These are phyloP conservation scores for Chaetops frenatus DNA, from an alignment of 2,113 vertebrate genomes.

Conservation along the genomic window DNA sequence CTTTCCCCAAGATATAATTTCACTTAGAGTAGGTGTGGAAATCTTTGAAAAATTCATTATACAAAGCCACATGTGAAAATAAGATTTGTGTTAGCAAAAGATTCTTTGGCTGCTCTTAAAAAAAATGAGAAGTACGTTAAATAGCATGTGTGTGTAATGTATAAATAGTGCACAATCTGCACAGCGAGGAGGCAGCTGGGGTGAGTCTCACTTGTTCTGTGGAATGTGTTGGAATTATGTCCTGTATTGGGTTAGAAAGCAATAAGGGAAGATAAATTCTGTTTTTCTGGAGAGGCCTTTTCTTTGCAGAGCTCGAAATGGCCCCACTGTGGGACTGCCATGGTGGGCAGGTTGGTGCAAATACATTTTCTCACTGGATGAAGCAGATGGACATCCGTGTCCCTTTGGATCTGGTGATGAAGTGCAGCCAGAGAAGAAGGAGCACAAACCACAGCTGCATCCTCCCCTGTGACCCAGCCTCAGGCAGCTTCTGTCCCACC, in stretches of 20 bases:
- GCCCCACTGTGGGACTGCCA: rapidly evolving
- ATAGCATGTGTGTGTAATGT: neutral
- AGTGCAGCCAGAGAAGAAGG: neutral
- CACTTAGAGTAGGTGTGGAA: conserved; percentile 38
- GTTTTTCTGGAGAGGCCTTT: neutral
- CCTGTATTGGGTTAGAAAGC: neutral
- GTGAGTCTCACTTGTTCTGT: rapidly evolving
- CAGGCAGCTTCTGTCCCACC: neutral
- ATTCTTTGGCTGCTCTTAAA: neutral
- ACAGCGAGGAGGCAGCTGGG: neutral
- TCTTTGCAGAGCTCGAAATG: neutral
- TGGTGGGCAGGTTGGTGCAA: rapidly evolving
- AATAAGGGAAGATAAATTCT: neutral
- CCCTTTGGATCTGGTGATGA: neutral
- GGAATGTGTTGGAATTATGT: neutral
- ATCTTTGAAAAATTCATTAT: conserved; percentile 45
- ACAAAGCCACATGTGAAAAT: conserved; percentile 33
- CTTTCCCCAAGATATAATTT: conserved; percentile 65
- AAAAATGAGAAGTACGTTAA: neutral
- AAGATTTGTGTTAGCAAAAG: conserved; percentile 17
- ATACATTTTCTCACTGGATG: neutral
- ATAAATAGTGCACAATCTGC: neutral
- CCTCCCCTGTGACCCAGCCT: neutral
- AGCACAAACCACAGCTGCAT: neutral
- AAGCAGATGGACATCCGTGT: rapidly evolving